Evolutionary conservation across 2,797 vertebrate species (phyloP).

Genomic region (Chrosomus eos): DNA sequence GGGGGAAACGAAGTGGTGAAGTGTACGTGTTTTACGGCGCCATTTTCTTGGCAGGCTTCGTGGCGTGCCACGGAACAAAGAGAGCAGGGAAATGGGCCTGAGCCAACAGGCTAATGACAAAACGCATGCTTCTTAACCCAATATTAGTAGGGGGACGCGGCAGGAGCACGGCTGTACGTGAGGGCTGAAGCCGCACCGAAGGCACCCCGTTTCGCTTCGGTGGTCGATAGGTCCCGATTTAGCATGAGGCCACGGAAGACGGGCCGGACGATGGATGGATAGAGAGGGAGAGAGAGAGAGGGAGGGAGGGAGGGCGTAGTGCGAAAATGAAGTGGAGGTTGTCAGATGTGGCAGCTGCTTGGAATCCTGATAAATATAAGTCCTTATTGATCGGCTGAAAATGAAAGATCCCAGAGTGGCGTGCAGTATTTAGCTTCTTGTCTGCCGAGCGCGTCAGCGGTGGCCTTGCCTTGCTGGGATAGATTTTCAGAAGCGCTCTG

Average conservation of each 20-base stretch:
- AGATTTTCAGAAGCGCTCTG: conserved; percentile 91
- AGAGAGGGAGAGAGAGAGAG: conserved; percentile 36
- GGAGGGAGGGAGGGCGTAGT: conserved; percentile 73
- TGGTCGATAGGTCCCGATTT: conserved; percentile 87
- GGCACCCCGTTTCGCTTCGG: conserved; percentile 74
- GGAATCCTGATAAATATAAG: conserved; percentile 99
- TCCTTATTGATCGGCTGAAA: conserved; percentile 99
- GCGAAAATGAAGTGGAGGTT: conserved; percentile 97
- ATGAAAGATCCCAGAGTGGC: conserved; percentile 98
- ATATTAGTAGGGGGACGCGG: conserved; percentile 68
- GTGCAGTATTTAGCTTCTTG: conserved; percentile 98
- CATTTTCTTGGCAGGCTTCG: conserved; percentile 59
- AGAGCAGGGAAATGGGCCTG: conserved; percentile 75
- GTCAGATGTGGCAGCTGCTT: conserved; percentile 99
- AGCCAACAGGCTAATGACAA: conserved; percentile 94
- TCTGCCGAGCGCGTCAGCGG: conserved; percentile 89
- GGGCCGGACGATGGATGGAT: conserved; percentile 42
- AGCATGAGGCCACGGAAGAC: conserved; percentile 69
- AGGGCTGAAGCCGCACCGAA: conserved; percentile 79
- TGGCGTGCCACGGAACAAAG: conserved; percentile 88
- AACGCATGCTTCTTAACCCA: conserved; percentile 89
- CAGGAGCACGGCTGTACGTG: conserved; percentile 30
- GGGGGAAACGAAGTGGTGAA: conserved; percentile 36
- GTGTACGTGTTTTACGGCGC: conserved; percentile 40
- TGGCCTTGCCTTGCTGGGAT: conserved; percentile 93